Evolutionary conservation across 1,140 invertebrate genomes (phyloP).

Genomic region (Lepeophtheirus salmonis): DNA sequence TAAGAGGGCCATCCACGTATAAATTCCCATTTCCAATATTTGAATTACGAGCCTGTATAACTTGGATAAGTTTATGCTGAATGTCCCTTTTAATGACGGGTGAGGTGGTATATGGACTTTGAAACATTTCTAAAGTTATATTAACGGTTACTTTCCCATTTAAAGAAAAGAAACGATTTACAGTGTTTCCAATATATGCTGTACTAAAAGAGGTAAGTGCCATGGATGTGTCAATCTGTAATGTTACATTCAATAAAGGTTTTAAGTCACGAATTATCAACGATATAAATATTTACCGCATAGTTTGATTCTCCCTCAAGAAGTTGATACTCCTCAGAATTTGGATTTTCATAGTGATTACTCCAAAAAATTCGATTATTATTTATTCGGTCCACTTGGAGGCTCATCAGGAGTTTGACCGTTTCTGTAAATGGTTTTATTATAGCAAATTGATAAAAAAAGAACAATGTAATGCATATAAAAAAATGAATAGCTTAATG

Average conservation of each 20-base stretch:
- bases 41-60: constrained; percentile 50
- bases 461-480: too few relatives aligned
- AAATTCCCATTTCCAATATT: constrained; percentile 65
- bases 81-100: constrained; percentile 44
- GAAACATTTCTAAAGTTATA: constrained; percentile 52
- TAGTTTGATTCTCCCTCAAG: constrained; percentile 58
- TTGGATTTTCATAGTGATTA: constrained; percentile 44
- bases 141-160: constrained; percentile 50
- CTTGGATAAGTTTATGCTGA: constrained; percentile 59
- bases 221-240: constrained; percentile 63
- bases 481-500: too few relatives aligned
- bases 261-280: too few relatives aligned
- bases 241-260: too few relatives aligned
- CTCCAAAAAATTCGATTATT: constrained; percentile 55
- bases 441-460: too few relatives aligned
- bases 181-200: constrained; percentile 53
- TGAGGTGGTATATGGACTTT: constrained; percentile 43
- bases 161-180: constrained; percentile 58
- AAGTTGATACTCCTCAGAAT: constrained; percentile 57
- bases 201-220: constrained; percentile 70
- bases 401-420: constrained; percentile 52
- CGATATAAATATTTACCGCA: constrained; percentile 66
- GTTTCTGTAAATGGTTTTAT: too few relatives aligned
- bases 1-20: constrained; percentile 55
- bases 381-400: constrained; percentile 63